Conservation (phyloP, 2,797 vertebrate species). For the Neopelma chrysocephalum region DNA sequence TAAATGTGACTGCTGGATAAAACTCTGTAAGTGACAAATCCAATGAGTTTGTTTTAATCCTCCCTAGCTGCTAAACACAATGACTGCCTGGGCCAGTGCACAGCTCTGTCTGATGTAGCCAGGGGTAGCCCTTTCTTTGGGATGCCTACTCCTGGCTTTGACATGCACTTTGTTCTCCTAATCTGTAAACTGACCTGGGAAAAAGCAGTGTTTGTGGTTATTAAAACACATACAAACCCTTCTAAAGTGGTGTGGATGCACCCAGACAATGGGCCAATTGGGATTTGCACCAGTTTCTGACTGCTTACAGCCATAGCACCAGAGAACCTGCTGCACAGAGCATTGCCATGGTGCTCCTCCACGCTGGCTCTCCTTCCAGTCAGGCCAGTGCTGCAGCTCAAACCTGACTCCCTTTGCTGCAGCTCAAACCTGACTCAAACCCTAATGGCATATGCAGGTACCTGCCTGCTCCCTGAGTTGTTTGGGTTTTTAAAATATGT, state of each 20-base stretch:
- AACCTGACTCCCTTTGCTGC: accelerated
- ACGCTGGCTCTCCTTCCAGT: background rate
- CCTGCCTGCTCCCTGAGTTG: background rate
- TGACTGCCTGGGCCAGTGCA: background rate
- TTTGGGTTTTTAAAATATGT: background rate
- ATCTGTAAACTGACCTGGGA: background rate
- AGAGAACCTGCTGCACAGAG: background rate
- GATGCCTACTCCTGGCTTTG: accelerated
- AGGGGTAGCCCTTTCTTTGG: background rate
- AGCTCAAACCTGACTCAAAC: accelerated
- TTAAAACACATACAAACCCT: background rate
- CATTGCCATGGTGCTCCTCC: background rate
- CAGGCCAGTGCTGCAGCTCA: accelerated
- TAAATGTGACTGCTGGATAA: slow-evolving; percentile 28
- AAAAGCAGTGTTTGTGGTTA: background rate
- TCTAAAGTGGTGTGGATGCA: background rate
- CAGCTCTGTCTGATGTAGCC: background rate
- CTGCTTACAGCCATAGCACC: background rate
- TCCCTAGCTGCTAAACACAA: background rate
- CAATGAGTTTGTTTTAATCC: background rate
- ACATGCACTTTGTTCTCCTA: background rate
- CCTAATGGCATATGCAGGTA: background rate
- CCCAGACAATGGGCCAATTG: background rate
- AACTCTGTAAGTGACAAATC: slow-evolving; percentile 37
- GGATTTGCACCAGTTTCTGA: background rate